These are phyloP conservation scores for Dendrolimus pini DNA, from an alignment of 2,888 invertebrate species.

Conservation along the genomic window DNA sequence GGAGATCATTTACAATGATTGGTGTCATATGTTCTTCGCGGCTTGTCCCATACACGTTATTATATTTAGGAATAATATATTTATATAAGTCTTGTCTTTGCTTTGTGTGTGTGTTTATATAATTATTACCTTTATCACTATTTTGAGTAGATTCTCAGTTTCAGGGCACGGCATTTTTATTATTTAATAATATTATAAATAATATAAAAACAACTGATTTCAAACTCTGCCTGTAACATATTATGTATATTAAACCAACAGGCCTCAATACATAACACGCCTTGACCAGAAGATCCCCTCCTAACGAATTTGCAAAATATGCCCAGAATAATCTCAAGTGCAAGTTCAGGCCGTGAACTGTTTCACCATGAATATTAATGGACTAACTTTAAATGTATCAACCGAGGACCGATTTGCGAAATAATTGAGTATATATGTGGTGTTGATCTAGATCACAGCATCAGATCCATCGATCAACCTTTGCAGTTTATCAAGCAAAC, in stretches of 20 bases:
- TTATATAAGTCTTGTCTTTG: no score
- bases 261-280: neutral
- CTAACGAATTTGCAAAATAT: neutral
- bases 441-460: neutral
- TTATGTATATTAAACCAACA: neutral
- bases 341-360: slow-evolving; percentile 1
- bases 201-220: no score
- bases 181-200: no score
- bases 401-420: neutral
- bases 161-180: no score
- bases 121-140: no score
- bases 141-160: no score
- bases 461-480: slow-evolving; percentile 8
- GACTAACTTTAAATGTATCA: neutral
- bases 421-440: neutral
- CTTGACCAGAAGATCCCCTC: neutral
- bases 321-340: neutral
- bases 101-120: no score
- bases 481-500: neutral
- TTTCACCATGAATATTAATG: neutral
- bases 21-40: no score
- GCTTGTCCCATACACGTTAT: no score
- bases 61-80: no score
- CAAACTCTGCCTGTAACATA: neutral
- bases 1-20: no score